Percentiles rank a stretch among this genome's conserved stretches.
Evolutionary conservation across 1,140 invertebrate species (phyloP).

Genomic region (Phymorhynchus buccinoides): DNA sequence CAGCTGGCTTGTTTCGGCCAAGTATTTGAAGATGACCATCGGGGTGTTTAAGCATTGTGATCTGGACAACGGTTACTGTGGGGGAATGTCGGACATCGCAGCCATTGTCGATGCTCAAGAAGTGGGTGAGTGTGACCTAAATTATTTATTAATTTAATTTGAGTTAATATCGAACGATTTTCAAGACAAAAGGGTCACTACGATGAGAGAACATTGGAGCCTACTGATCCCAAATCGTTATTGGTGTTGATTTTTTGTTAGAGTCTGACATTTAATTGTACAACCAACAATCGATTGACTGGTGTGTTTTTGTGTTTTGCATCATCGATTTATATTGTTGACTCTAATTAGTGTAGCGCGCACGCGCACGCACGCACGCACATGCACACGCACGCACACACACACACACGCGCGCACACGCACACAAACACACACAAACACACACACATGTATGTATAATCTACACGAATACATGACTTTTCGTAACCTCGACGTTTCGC

Average conservation of each 20-base stretch:
- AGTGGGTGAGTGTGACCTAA: slow-evolving; percentile 27
- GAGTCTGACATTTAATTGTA: no score
- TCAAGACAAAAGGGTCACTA: no score
- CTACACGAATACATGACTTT: no score
- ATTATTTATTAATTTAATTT: no score
- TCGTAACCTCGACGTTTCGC: no score
- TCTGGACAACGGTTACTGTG: slow-evolving; percentile 6
- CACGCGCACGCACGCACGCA: no score
- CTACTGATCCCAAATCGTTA: not conserved
- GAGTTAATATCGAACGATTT: no score
- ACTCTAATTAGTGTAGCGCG: not conserved
- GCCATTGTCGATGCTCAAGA: slow-evolving; percentile 32
- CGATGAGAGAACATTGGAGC: not conserved
- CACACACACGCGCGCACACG: not conserved
- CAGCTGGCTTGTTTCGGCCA: slow-evolving; percentile 1
- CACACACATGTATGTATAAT: not conserved
- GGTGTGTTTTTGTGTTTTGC: not conserved
- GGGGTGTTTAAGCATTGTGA: slow-evolving; percentile 26
- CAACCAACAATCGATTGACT: no score
- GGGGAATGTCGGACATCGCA: slow-evolving; percentile 24
- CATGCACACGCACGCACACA: not conserved
- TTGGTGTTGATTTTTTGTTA: not conserved
- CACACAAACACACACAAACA: no score
- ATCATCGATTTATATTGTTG: not conserved
- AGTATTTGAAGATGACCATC: slow-evolving; percentile 19